Evolutionary conservation across 2,797 vertebrate species (phyloP).

Genomic region (Pipistrellus kuhlii): DNA sequence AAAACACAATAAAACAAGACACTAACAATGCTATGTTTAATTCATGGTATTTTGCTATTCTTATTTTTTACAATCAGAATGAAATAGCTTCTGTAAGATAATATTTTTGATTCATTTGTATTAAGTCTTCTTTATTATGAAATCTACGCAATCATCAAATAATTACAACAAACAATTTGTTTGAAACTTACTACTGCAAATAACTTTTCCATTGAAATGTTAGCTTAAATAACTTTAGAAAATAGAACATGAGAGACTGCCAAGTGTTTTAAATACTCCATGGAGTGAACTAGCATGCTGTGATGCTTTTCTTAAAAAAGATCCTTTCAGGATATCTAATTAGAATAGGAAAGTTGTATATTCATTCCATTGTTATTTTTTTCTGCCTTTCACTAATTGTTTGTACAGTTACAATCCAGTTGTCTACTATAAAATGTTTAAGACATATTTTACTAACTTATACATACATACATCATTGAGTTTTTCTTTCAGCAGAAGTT

Average conservation of each 20-base stretch:
- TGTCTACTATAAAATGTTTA: background rate
- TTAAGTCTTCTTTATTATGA: constrained; percentile 53
- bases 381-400: background rate
- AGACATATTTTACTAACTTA: background rate
- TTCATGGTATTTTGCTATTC: constrained; percentile 79
- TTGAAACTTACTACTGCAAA: constrained; percentile 67
- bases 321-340: background rate
- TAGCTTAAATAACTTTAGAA: constrained; percentile 45
- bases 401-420: background rate
- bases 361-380: background rate
- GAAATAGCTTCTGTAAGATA: constrained; percentile 70
- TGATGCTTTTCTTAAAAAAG: background rate
- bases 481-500: background rate
- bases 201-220: constrained; percentile 69
- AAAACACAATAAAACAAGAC: constrained; percentile 76
- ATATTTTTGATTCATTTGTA: constrained; percentile 71
- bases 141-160: constrained; percentile 79
- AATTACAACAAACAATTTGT: constrained; percentile 76
- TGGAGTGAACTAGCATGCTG: background rate
- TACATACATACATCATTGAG: background rate
- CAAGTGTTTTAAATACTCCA: background rate
- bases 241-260: constrained; percentile 38
- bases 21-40: constrained; percentile 79
- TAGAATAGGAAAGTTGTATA: background rate
- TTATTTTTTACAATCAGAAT: constrained; percentile 75